Evolutionary conservation across 2,888 invertebrate genomes (phyloP), one percentile per base, ranked within the genome.

Genomic region (Protodeltote pygarga): DNA sequence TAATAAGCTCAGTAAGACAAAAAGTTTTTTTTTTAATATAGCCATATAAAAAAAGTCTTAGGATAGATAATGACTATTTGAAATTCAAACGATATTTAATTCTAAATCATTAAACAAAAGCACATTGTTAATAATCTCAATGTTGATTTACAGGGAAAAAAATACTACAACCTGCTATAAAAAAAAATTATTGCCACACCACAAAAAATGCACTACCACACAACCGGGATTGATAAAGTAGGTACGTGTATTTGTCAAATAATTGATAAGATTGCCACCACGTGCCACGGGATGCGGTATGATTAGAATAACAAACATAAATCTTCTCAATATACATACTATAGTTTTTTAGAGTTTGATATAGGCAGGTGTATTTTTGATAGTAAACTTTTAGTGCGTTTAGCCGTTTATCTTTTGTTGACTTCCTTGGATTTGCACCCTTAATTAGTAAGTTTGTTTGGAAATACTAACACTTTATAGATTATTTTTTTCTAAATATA

Each of bases 241-340:
- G 21, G 47, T 29, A n/a, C n/a, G 49, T 44, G 19, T 64, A 58
- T 66, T 63, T 50, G 57, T 76, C 72, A 73, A 77, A 75, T 66
- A 73, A 63, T 68, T 73, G 80, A 81, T 82, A 81, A 82, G 77
- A 72, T 55, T 62, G 62, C 54, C 46, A 38, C 70, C 79, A 76
- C 76, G 75, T 55, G 60, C 49, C 59, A 35, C 32, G 63, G 72
- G 74, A 59, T 58, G 34, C 41, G 51, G 60, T 67, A 51, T 70
- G 80, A 83, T 82, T 80, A 80, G 65, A 75, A 74, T 74, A 75
- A 81, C 83, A 81, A 86, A 87, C 81, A 86, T 87, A 83, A 64
- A 63, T 62, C 62, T 53, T 60, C 50, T 52, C 32, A 64, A 63
- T 71, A 66, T n/a, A 61, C 64, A 62, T 40, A 65, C 51, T 47